Evolutionary conservation across 2,888 invertebrate species (phyloP).

Genomic region (Cosmopolites sordidus): DNA sequence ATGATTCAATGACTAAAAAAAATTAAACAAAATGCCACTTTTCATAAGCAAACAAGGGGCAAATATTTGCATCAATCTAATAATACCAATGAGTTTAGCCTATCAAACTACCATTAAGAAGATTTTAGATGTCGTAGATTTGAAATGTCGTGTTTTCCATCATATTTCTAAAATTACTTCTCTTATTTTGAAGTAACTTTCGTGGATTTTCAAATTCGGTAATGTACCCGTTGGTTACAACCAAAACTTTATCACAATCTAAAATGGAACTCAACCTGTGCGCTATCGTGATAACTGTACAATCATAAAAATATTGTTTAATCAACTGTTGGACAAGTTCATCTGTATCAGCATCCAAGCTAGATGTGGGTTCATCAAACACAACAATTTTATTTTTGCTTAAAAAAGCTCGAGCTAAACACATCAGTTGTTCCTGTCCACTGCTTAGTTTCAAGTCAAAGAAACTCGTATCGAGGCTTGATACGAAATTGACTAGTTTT

Average conservation of each 20-base stretch:
- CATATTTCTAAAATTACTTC: slow-evolving; percentile 58
- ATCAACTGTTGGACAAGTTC: slow-evolving; percentile 74
- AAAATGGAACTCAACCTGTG: slow-evolving; percentile 80
- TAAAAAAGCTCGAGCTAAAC: slow-evolving; percentile 59
- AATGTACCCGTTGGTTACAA: slow-evolving; percentile 74
- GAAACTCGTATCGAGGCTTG: slow-evolving; percentile 39
- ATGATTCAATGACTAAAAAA: too few relatives aligned
- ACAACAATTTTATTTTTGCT: slow-evolving; percentile 46
- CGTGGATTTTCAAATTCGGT: slow-evolving; percentile 75
- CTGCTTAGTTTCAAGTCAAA: slow-evolving; percentile 45
- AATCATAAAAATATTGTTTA: slow-evolving; percentile 65
- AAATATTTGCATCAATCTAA: too few relatives aligned
- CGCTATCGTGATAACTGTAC: slow-evolving; percentile 79
- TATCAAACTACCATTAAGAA: too few relatives aligned
- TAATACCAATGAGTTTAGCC: too few relatives aligned
- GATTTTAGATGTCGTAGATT: too few relatives aligned
- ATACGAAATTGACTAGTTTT: slow-evolving; percentile 61
- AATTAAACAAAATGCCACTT: too few relatives aligned
- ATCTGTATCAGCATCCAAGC: slow-evolving; percentile 75
- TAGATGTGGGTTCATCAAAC: slow-evolving; percentile 72
- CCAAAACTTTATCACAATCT: slow-evolving; percentile 74
- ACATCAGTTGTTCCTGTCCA: slow-evolving; percentile 62
- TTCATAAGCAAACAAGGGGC: too few relatives aligned
- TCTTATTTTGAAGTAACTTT: slow-evolving; percentile 53
- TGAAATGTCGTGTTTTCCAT: too few relatives aligned